A percentile compares a stretch with the other conserved stretches of the same genome.
Evolutionary conservation across 2,888 invertebrate species (phyloP).

Genomic region (Cryptus armator): DNA sequence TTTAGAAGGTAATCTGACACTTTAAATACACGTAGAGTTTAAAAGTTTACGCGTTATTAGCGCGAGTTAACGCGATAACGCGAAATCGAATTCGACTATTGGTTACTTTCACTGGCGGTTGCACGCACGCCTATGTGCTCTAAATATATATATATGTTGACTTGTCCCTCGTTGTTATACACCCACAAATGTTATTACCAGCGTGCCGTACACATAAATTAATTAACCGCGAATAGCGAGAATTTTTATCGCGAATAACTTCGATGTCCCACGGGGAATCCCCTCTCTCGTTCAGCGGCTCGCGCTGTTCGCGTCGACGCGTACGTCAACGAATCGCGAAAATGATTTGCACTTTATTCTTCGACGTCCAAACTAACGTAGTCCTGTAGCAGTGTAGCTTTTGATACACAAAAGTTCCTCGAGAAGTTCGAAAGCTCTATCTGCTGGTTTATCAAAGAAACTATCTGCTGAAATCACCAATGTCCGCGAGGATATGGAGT

Average conservation of each 20-base stretch:
- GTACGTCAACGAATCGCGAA: constrained; percentile 30
- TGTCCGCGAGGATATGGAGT: too few relatives aligned
- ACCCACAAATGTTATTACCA: constrained; percentile 13
- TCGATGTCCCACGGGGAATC: neutral
- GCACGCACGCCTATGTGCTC: constrained; percentile 11
- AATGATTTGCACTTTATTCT: constrained; percentile 63
- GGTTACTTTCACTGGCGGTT: constrained; percentile 54
- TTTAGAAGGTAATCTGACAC: constrained; percentile 29
- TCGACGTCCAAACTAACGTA: constrained; percentile 22
- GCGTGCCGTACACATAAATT: constrained; percentile 12
- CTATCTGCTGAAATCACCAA: too few relatives aligned
- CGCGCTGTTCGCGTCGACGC: neutral
- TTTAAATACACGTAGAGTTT: neutral
- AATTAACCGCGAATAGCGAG: constrained; percentile 13
- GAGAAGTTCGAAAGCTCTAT: too few relatives aligned
- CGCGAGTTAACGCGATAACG: constrained; percentile 40
- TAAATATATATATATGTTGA: neutral
- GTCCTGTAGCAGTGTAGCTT: too few relatives aligned
- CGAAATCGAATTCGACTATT: constrained; percentile 55
- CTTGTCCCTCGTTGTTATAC: neutral
- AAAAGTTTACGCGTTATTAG: constrained; percentile 16
- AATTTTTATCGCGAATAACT: neutral
- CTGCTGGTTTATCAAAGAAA: too few relatives aligned
- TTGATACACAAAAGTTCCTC: too few relatives aligned
- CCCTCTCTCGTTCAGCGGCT: neutral